These are phyloP conservation scores for Hapalemur alaotrensis DNA, from an alignment of 2,797 vertebrate genomes.

Conservation along the genomic window DNA sequence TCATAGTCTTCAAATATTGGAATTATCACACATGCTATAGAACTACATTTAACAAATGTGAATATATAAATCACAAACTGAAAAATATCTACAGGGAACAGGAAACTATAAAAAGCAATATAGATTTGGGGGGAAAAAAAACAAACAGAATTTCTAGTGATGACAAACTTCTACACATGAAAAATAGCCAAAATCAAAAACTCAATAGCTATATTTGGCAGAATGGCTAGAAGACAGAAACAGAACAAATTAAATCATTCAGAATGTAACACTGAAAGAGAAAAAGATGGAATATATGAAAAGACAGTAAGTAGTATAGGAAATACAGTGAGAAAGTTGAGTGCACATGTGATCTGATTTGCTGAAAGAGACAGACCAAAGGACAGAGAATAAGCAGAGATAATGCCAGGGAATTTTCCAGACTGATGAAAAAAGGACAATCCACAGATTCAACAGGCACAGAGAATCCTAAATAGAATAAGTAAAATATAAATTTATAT, in stretches of 20 bases:
- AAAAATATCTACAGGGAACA: neutral
- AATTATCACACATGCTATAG: neutral
- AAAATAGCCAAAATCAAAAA: neutral
- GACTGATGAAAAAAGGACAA: neutral
- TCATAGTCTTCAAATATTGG: neutral
- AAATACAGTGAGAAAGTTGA: neutral
- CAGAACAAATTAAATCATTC: neutral
- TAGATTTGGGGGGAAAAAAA: neutral
- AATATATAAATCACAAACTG: neutral
- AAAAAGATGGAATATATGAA: neutral
- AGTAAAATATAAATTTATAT: neutral
- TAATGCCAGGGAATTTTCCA: neutral
- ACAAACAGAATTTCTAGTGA: neutral
- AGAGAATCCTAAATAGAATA: neutral
- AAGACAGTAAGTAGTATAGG: neutral
- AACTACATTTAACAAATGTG: neutral
- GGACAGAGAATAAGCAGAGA: neutral
- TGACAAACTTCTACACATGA: neutral
- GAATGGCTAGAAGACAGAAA: neutral
- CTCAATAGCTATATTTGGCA: neutral
- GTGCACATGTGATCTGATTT: neutral
- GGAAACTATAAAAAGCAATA: neutral
- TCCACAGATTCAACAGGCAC: neutral
- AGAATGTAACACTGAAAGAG: neutral
- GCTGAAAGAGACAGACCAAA: neutral